Evolutionary conservation across 2,113 vertebrate genomes (phyloP).

Genomic region (Rhinogobius similis): DNA sequence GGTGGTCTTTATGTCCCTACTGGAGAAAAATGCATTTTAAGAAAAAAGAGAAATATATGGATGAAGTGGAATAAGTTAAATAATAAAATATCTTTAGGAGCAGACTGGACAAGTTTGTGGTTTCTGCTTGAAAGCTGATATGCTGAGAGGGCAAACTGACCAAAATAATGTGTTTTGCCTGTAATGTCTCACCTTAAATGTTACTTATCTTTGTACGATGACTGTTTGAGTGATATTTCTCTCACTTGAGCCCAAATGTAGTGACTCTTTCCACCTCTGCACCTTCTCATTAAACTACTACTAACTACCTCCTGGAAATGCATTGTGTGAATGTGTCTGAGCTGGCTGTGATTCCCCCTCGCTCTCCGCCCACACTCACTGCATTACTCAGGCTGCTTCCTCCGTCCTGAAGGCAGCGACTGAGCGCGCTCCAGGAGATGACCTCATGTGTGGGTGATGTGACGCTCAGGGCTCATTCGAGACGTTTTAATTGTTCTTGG

Average conservation of each 20-base stretch:
- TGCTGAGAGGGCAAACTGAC: no score
- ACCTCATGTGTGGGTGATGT: slow-evolving; percentile 65
- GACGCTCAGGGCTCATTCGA: slow-evolving; percentile 57
- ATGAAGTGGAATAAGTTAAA: no score
- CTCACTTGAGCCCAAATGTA: neutral
- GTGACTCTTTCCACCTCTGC: neutral
- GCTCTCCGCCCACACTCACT: slow-evolving; percentile 46
- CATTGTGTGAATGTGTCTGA: neutral
- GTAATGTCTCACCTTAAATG: no score
- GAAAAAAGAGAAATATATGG: no score
- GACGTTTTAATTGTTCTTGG: slow-evolving; percentile 51
- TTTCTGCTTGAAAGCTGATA: no score
- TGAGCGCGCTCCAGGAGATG: slow-evolving; percentile 54
- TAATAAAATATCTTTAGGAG: no score
- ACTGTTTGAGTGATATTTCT: no score
- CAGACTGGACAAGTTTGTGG: no score
- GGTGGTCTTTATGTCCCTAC: no score
- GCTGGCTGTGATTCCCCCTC: slow-evolving; percentile 42
- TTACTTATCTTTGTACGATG: no score
- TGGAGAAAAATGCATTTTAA: no score
- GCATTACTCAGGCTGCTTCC: slow-evolving; percentile 61
- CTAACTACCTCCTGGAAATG: neutral
- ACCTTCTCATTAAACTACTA: neutral
- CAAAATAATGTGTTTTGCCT: no score
- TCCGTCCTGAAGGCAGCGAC: slow-evolving; percentile 45